Evolutionary conservation across 2,888 invertebrate genomes (phyloP).

Genomic region (Xanthia icteritia): DNA sequence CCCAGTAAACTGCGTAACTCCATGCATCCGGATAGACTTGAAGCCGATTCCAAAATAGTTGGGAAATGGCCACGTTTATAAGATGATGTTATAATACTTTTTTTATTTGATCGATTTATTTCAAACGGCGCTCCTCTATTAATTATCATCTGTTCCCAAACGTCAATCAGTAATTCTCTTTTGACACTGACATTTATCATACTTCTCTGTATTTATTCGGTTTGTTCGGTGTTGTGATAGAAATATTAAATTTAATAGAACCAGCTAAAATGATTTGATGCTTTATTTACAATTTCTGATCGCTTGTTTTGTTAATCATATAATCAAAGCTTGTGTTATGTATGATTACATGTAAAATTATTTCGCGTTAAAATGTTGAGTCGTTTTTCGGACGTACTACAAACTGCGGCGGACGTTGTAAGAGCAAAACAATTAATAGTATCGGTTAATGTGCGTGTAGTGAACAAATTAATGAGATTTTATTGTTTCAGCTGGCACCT

Average conservation of each 20-base stretch:
- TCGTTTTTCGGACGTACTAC: conserved; percentile 89
- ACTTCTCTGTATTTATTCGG: conserved; percentile 52
- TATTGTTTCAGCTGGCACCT: conserved; percentile 91
- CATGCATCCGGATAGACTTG: neutral
- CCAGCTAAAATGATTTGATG: conserved; percentile 58
- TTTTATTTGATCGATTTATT: neutral
- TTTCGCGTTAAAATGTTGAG: conserved; percentile 83
- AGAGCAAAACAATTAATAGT: conserved; percentile 72
- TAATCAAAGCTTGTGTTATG: conserved; percentile 53
- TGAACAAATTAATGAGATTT: conserved; percentile 52
- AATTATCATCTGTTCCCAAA: conserved; percentile 19
- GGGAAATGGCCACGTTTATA: neutral
- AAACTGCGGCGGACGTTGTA: conserved; percentile 90
- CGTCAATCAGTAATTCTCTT: conserved; percentile 16
- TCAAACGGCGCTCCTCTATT: neutral
- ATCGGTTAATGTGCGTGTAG: conserved; percentile 45
- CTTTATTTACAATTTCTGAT: conserved; percentile 37
- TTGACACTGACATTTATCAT: conserved; percentile 57
- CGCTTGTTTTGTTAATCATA: conserved; percentile 16
- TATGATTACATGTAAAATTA: conserved; percentile 35
- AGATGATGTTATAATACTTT: neutral
- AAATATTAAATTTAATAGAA: conserved; percentile 43
- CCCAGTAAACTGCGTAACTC: neutral
- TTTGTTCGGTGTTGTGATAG: conserved; percentile 58
- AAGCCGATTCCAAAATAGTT: neutral